Evolutionary conservation across 2,797 vertebrate genomes (phyloP), one percentile per base, ranked within the genome.

Genomic region (Erithacus rubecula): DNA sequence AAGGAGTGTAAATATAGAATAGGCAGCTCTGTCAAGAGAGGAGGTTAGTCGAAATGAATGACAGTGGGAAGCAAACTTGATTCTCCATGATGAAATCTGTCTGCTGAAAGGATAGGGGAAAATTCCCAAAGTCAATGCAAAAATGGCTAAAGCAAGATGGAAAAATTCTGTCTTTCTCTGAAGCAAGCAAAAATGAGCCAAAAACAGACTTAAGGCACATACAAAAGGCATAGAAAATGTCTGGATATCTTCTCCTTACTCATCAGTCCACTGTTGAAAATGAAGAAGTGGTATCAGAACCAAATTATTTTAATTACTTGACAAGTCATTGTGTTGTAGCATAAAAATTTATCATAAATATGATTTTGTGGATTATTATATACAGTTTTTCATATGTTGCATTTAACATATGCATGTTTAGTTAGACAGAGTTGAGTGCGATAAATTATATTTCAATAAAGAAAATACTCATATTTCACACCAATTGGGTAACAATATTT

Each of bases 401-500:
- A 52, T 32, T 70, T 55, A 91, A 77, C 55, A 79, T 87, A 51
- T 23, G 63, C 24, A n/a, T 55, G 27, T 79, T 77, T 94, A 87
- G 71, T 93, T 89, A 94, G 87, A 91, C 70, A 36, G 29, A 91
- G 51, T 86, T 96, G 92, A 91, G 60, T 37, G 85, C 92, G 86
- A 94, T 97, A 89, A 96, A 97, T 97, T 96, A 63, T 87, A 95
- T 96, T 96, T 97, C 52, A 30, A 76, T 96, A 89, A 95, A 95
- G 88, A 96, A 97, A 96, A 70, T 65, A 88, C 46, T 94, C 64
- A 78, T 96, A 96, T 96, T 97, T 96, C 95, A 97, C 96, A 56
- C 89, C 88, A 97, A 84, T 89, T 97, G 83, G n/a, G 89, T 95
- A 96, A 96, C 83, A 96, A 63, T 96, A 96, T 97, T 97, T 97